Conservation (phyloP, 1,140 invertebrate species). For the Laodelphax striatellus region DNA sequence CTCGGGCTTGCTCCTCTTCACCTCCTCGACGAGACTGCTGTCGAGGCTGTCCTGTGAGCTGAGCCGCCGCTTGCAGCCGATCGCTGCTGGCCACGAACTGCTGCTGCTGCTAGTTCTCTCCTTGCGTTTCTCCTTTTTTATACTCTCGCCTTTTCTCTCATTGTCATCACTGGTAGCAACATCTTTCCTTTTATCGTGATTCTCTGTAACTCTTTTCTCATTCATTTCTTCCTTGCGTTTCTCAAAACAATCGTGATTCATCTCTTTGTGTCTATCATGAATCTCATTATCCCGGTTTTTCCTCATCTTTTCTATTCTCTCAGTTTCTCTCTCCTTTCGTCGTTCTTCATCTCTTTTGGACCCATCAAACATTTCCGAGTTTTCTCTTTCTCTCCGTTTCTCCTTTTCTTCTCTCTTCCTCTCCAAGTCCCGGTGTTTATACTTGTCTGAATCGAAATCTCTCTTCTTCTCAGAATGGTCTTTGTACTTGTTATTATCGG, state of each 20-base stretch:
- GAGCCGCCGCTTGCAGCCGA: slow-evolving; percentile 54
- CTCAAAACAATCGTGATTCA: slow-evolving; percentile 6
- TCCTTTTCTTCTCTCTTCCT: not conserved
- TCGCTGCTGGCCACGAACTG: slow-evolving; percentile 41
- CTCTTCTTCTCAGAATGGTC: slow-evolving; percentile 7
- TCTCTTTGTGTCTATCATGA: slow-evolving; percentile 3
- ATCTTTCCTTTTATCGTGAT: slow-evolving; percentile 1
- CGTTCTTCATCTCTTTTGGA: slow-evolving; percentile 3
- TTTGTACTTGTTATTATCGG: slow-evolving; percentile 12
- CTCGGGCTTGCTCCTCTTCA: slow-evolving; percentile 54
- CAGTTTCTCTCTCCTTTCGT: slow-evolving; percentile 2
- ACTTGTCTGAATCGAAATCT: slow-evolving; percentile 4
- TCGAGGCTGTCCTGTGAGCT: slow-evolving; percentile 62
- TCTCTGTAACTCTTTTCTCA: not conserved
- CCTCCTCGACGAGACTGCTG: slow-evolving; percentile 44
- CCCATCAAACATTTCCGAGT: not conserved
- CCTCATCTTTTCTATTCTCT: slow-evolving; percentile 2
- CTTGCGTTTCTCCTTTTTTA: slow-evolving; percentile 30
- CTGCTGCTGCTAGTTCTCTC: slow-evolving; percentile 13
- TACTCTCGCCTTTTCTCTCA: slow-evolving; percentile 27
- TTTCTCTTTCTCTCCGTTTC: slow-evolving; percentile 7
- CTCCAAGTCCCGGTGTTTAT: not conserved
- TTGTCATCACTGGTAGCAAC: slow-evolving; percentile 16
- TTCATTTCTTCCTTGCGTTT: slow-evolving; percentile 8
- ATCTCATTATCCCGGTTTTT: not conserved